Evolutionary conservation across 1,140 invertebrate species (phyloP), one percentile per base, ranked within the genome.

Genomic region (Batillaria attramentaria): DNA sequence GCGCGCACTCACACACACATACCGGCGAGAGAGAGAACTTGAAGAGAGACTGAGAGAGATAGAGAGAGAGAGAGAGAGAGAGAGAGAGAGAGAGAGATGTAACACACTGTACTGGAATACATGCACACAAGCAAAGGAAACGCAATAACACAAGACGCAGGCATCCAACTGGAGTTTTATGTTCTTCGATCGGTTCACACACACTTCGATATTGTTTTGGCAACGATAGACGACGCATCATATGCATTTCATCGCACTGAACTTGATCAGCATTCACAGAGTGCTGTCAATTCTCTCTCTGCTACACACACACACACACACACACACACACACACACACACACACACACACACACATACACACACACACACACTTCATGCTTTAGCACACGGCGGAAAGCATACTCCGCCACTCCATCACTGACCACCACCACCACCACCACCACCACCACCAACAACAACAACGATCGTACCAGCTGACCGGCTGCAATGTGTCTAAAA

Each of bases 11-110:
- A 24, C 46, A 50, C 24, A 50, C 24, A 50, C 46, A 50, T 24
- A 50, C 46, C 46, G 24, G 10, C 10, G 57, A 62, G 57, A 62
- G 57, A 62, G 57, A 62, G 57, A 62, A 28, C 46, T 13, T 13
- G 46, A 50, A 62, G 13, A 62, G 57, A 62, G 57, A 62, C 10
- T n/a, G 57, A 62, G 13, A 62, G 57, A 62, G 13, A 62, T 18
- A 62, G 57, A 62, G 10, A 62, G 28, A 16, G 13, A 62, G 57
- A 62, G 57, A 62, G 57, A 62, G 57, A 62, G 57, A 62, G 57
- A 62, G 57, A 62, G 57, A 62, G 57, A 62, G 57, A 62, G 57
- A 62, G 57, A 62, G 57, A 62, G 57, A 62, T 50, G 46, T 50
- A 50, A 50, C 10, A 50, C 10, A 50, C 46, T 50, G 46, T 50